phyloP scores from a whole-genome alignment of 1,140 invertebrate genomes.

The Apocrypta bakeri region DNA sequence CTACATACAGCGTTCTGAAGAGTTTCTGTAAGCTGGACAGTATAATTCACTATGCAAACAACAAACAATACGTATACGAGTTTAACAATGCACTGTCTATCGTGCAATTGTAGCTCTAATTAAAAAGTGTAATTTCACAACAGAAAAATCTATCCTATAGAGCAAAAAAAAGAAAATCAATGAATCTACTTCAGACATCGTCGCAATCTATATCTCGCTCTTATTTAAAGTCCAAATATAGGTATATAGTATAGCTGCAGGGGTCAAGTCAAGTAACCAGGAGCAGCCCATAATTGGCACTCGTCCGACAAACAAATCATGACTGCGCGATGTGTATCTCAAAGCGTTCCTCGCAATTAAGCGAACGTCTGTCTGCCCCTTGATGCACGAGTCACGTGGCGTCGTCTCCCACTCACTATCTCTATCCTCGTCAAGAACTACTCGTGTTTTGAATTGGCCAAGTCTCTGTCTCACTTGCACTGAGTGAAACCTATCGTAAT shows the following conservation, averaged over 20 bases:
- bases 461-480: neutral
- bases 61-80: too few relatives aligned
- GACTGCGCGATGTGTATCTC: constrained; percentile 9
- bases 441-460: constrained; percentile 1
- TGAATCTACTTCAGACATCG: neutral
- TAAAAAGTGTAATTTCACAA: too few relatives aligned
- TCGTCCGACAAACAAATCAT: constrained; percentile 3
- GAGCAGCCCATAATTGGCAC: neutral
- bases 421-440: neutral
- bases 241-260: neutral
- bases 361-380: neutral
- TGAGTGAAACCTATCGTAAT: neutral
- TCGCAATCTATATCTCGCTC: neutral
- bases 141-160: neutral
- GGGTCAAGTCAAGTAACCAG: neutral
- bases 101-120: too few relatives aligned
- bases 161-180: neutral
- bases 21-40: too few relatives aligned
- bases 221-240: neutral
- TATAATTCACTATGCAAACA: too few relatives aligned
- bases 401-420: neutral
- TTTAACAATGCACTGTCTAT: too few relatives aligned
- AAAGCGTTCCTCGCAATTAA: constrained; percentile 19
- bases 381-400: neutral
- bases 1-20: too few relatives aligned